These are phyloP conservation scores for Nebria ingens DNA, from an alignment of 1,140 invertebrate species.

Conservation along the genomic window DNA sequence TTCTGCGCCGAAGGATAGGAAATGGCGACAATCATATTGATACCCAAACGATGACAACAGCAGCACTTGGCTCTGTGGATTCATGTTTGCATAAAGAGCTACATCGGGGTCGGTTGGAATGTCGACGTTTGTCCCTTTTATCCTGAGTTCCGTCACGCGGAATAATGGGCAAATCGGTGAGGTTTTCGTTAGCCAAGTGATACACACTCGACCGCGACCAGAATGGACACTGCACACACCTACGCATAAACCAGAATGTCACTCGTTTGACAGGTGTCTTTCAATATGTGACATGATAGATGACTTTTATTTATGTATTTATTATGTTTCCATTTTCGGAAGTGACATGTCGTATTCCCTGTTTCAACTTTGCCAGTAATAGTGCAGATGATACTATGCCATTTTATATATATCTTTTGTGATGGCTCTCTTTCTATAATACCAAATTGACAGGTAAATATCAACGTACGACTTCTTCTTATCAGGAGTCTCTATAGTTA, in stretches of 20 bases:
- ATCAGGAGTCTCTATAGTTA: too few relatives aligned
- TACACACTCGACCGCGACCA: not conserved
- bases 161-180: not conserved
- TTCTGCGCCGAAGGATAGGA: too few relatives aligned
- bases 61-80: conserved; percentile 4
- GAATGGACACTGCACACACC: too few relatives aligned
- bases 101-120: not conserved
- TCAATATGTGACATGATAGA: not conserved
- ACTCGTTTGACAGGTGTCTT: not conserved
- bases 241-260: too few relatives aligned
- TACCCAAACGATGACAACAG: conserved; percentile 8
- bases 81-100: conserved; percentile 9
- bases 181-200: not conserved
- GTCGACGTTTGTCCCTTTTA: conserved; percentile 4
- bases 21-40: conserved; percentile 8
- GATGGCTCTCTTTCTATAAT: too few relatives aligned
- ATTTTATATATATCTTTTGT: too few relatives aligned
- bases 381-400: too few relatives aligned
- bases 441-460: too few relatives aligned
- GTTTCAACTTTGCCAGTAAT: not conserved
- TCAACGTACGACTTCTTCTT: too few relatives aligned
- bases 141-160: not conserved
- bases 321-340: not conserved
- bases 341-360: not conserved
- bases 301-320: not conserved